Percentiles rank a stretch among this genome's conserved stretches.
Evolutionary conservation across 1,140 invertebrate genomes (phyloP).

Genomic region (Dreissena polymorpha): DNA sequence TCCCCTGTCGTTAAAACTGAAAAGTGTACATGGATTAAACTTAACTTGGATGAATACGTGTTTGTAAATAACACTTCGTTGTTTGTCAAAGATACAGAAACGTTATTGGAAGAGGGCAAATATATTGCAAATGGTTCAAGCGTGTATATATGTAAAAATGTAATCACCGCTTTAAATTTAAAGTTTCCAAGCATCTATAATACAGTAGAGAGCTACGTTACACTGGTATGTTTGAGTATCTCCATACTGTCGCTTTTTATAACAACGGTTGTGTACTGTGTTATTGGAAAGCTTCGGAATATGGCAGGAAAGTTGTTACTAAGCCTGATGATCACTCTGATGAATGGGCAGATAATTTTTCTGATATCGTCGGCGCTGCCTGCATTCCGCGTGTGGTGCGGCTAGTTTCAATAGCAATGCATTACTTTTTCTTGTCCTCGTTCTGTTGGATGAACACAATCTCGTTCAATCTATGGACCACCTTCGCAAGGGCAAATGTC

Average conservation of each 20-base stretch:
- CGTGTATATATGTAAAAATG: constrained; percentile 28
- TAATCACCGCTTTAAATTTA: constrained; percentile 23
- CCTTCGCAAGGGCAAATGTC: constrained; percentile 78
- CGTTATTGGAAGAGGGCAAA: no score
- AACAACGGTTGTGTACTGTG: no score
- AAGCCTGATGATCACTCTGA: constrained; percentile 77
- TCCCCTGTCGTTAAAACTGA: constrained; percentile 35
- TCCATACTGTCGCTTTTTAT: no score
- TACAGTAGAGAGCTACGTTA: no score
- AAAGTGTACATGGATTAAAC: neutral
- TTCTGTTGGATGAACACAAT: constrained; percentile 83
- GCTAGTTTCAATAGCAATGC: constrained; percentile 79
- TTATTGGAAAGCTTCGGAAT: no score
- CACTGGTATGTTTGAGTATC: no score
- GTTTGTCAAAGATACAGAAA: constrained; percentile 7
- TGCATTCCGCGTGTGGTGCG: neutral
- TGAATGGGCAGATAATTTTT: constrained; percentile 80
- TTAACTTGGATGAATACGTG: constrained; percentile 34
- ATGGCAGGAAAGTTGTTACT: no score
- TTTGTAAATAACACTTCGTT: constrained; percentile 33
- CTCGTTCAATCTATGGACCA: constrained; percentile 83
- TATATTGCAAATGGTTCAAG: no score
- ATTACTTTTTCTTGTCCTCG: constrained; percentile 81
- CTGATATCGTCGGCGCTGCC: constrained; percentile 65
- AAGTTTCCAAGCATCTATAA: constrained; percentile 60